Evolutionary conservation across 2,113 vertebrate species (phyloP), one percentile per base, ranked within the genome.

Genomic region (Pygoscelis adeliae): DNA sequence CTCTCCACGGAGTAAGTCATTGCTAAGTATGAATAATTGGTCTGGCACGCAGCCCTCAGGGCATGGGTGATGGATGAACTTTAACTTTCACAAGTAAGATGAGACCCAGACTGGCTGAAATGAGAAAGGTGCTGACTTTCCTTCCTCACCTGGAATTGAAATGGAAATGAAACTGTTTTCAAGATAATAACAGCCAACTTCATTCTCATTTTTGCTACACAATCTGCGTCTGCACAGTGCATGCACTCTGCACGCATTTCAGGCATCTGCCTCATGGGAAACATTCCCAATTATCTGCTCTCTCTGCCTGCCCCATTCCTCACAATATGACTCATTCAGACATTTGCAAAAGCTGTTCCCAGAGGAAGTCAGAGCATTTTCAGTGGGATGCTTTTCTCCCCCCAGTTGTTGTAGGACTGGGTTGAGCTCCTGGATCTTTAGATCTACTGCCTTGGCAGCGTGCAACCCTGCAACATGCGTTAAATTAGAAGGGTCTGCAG

Each of bases 141-240:
- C 78, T n/a, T 47, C 93, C 61, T 89, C 66, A 94, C 83, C 95
- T 97, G 94, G 63, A 94, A 82, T 2, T 85, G 83, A 53, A 89
- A 72, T 95, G 86, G 78, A 82, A 95, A 96, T 47, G 69, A 66
- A 78, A 44, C 36, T 62, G 25, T 87, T 93, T 87, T 83, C 65
- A 32, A n/a, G 61, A 23, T 26, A 76, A 82, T 15, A 13, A 13
- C 6, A 7, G 61, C 32, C 36, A 27, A n/a, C 55, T 79, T 61
- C 16, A 23, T 69, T 61, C 62, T 61, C 69, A 6, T 73, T 72
- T 42, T 38, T 67, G 67, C 72, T 66, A 3, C 70, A 27, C 36
- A 2, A 21, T 36, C 76, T 3, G 34, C 5, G 23, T 27, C 90
- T 89, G 88, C 69, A 55, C 72, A 42, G 81, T 65, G 82, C 95